A percentile compares a stretch with the other conserved stretches of the same genome.
Evolutionary conservation across 2,797 vertebrate genomes (phyloP).

Genomic region (Carduelis carduelis): DNA sequence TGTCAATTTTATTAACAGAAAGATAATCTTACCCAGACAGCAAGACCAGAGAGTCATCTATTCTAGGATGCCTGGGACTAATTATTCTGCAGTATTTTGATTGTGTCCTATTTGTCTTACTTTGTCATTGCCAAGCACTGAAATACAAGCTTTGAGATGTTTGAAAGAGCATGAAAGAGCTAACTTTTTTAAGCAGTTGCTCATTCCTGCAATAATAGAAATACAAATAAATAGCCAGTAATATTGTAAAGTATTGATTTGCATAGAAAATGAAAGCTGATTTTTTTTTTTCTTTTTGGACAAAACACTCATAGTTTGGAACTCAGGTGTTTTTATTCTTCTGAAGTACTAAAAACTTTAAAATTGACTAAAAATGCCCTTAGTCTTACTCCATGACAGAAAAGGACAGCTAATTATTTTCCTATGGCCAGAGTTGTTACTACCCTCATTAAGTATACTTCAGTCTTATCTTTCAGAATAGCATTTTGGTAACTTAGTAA

Average conservation of each 20-base stretch:
- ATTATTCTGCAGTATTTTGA: not conserved
- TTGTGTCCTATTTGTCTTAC: not conserved
- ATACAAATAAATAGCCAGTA: not conserved
- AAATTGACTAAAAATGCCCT: not conserved
- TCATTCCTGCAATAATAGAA: not conserved
- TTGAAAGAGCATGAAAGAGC: not conserved
- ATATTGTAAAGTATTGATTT: not conserved
- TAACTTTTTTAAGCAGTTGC: not conserved
- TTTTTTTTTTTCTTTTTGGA: not conserved
- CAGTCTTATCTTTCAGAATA: not conserved
- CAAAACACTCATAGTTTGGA: not conserved
- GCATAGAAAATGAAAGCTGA: not conserved
- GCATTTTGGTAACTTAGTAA: not conserved
- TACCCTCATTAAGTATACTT: not conserved
- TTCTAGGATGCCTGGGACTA: not conserved
- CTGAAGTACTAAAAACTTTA: not conserved
- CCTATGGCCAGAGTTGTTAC: not conserved
- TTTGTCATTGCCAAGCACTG: not conserved
- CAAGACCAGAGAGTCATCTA: not conserved
- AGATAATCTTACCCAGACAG: not conserved
- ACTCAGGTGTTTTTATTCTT: not conserved
- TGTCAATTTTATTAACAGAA: not conserved
- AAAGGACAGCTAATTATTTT: not conserved
- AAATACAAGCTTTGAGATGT: not conserved
- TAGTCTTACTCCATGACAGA: not conserved